phyloP scores from a whole-genome alignment of 2,113 vertebrate genomes.

The Coreoperca whiteheadi region DNA sequence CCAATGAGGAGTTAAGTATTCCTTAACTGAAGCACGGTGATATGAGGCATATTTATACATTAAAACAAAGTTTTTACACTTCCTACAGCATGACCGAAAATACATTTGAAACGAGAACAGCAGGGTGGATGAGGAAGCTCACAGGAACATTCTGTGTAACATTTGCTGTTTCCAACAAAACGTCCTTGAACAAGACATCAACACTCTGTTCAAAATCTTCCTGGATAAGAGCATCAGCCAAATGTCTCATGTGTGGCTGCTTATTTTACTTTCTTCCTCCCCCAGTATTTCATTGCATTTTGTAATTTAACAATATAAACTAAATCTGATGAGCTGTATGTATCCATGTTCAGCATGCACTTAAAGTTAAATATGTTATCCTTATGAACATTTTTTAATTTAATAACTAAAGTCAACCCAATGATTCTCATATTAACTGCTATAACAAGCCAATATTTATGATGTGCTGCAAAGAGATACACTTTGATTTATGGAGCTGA shows the following conservation, averaged over 20 bases:
- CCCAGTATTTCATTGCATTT: not conserved
- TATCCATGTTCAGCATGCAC: not conserved
- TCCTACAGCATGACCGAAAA: not conserved
- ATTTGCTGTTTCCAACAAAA: not conserved
- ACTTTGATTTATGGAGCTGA: conserved; percentile 42
- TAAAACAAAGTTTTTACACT: not conserved
- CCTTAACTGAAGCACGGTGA: not conserved
- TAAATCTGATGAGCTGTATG: conserved; percentile 1
- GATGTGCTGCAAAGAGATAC: not conserved
- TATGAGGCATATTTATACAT: not conserved
- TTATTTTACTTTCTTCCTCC: not conserved
- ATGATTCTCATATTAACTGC: not conserved
- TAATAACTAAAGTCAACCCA: not conserved
- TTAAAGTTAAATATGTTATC: not conserved
- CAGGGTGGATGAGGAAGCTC: not conserved
- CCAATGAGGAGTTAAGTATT: not conserved
- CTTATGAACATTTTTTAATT: not conserved
- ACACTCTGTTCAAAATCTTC: not conserved
- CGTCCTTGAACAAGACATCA: conserved; percentile 23
- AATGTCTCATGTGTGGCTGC: not conserved
- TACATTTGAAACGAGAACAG: not conserved
- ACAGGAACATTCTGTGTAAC: not conserved
- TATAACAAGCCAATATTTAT: not conserved
- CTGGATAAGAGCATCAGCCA: not conserved
- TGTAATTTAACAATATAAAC: not conserved